These are phyloP conservation scores for Corythornis cristatus DNA, from an alignment of 2,113 vertebrate genomes.

Conservation along the genomic window DNA sequence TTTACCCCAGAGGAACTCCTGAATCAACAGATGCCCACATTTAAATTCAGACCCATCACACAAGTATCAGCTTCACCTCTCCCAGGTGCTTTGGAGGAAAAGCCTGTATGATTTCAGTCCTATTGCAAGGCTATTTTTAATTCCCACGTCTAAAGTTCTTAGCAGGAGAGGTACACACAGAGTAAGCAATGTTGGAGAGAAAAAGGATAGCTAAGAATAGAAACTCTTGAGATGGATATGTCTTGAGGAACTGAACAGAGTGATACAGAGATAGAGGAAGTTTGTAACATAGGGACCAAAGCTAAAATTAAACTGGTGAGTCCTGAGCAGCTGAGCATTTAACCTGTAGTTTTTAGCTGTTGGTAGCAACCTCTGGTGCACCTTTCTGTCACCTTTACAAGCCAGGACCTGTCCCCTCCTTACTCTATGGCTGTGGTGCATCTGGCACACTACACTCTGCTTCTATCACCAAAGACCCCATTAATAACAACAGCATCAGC, in stretches of 20 bases:
- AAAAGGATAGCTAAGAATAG: neutral
- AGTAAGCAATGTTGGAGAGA: neutral
- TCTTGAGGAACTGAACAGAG: neutral
- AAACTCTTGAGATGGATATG: neutral
- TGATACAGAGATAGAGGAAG: neutral
- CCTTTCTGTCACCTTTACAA: neutral
- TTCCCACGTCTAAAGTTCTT: neutral
- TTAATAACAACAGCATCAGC: slow-evolving; percentile 29
- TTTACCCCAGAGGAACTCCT: neutral
- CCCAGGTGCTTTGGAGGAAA: neutral
- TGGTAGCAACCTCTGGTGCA: neutral
- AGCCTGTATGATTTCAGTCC: neutral
- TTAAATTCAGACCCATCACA: neutral
- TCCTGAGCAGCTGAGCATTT: neutral
- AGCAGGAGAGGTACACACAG: neutral
- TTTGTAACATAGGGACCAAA: neutral
- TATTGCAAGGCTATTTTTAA: neutral
- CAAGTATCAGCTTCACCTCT: neutral
- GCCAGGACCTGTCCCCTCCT: neutral
- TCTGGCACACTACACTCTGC: neutral
- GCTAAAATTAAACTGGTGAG: neutral
- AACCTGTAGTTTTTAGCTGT: neutral
- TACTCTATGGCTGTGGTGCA: neutral
- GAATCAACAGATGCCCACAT: neutral
- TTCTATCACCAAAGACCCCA: neutral